Evolutionary conservation across 30 jellyfish, hydroid and myxozoan genomes (phyloP).

Genomic region (Hydractinia symbiolongicarpus): DNA sequence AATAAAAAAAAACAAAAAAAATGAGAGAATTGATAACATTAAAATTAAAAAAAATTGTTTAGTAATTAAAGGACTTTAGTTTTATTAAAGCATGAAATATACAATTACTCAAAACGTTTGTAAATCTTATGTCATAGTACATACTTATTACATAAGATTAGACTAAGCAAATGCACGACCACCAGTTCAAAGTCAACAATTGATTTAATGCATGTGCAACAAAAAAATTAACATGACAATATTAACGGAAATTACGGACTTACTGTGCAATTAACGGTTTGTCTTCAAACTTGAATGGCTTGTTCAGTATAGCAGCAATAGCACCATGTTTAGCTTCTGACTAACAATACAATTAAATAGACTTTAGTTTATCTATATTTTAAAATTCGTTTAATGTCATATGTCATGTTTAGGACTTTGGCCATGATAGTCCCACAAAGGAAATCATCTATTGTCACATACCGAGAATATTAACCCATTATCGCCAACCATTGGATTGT

Average conservation of each 20-base stretch:
- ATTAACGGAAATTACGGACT: slow-evolving; percentile 17
- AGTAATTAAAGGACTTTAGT: background rate
- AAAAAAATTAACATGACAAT: background rate
- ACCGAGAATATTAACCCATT: slow-evolving; percentile 55
- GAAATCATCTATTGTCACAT: background rate
- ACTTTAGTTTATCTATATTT: no score
- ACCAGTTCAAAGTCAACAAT: background rate
- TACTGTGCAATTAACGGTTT: slow-evolving; percentile 80
- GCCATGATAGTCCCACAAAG: no score
- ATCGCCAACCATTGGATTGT: slow-evolving; percentile 68
- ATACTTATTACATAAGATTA: no score
- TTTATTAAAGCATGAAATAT: background rate
- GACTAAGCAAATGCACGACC: no score
- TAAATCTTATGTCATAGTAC: no score
- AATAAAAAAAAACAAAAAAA: background rate
- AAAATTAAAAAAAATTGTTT: slow-evolving; percentile 6
- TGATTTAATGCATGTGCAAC: background rate
- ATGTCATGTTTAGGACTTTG: no score
- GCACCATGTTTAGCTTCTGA: slow-evolving; percentile 91
- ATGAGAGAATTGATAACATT: background rate
- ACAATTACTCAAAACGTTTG: no score
- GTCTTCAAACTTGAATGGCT: slow-evolving; percentile 57
- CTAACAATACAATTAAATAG: slow-evolving; percentile 21
- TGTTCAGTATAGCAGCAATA: slow-evolving; percentile 46
- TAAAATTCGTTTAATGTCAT: no score